Base-by-base conservation (phyloP, 2,113 vertebrate genomes). In the Pionites leucogaster region DNA sequence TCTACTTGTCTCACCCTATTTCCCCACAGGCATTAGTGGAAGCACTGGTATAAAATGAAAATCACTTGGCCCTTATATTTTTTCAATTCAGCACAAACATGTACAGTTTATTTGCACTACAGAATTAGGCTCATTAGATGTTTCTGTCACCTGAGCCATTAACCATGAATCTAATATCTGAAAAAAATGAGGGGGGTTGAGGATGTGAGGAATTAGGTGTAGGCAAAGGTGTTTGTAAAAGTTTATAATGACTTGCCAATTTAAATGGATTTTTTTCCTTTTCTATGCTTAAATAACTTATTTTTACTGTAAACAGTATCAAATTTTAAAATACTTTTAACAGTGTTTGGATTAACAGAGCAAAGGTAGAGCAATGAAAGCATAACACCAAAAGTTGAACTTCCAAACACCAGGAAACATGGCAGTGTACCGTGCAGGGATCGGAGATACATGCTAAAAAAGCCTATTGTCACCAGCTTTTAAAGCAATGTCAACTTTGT, bases 401-500 rank as follows among this genome's bases (percentile, higher is more conserved):
- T 63, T 91, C 79, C 89, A 95, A 94, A 76, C 91, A 70, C 17
- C 72, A 90, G 68, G 37, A 85, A 82, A 55, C 50, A 70, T 22
- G 86, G 49, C 82, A 60, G 87, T n/a, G 68, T 62, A 68, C 83
- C 0, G 0, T 69, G 92, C 80, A 82, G 79, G 75, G 59, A 91
- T 46, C 1, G 17, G 86, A 81, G 53, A 69, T 9, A n/a, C 29
- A 25, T 59, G 77, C 53, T 93, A 88, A 18, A 68, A 95, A 88
- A 96, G 80, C 92, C 94, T 86, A 22, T 83, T 96, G 81, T 90
- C 92, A 91, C 77, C 88, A 95, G 88, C 93, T 96, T 83, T 67
- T 94, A 94, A 86, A 95, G 94, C 82, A 90, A 89, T 81, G 93
- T 96, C 97, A 94, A 6, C 95, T 52, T 97, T 96, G 97, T 98